Evolutionary conservation across 2,797 vertebrate genomes (phyloP), one percentile per base, ranked within the genome.

Genomic region (Paedocypris micromegethes): DNA sequence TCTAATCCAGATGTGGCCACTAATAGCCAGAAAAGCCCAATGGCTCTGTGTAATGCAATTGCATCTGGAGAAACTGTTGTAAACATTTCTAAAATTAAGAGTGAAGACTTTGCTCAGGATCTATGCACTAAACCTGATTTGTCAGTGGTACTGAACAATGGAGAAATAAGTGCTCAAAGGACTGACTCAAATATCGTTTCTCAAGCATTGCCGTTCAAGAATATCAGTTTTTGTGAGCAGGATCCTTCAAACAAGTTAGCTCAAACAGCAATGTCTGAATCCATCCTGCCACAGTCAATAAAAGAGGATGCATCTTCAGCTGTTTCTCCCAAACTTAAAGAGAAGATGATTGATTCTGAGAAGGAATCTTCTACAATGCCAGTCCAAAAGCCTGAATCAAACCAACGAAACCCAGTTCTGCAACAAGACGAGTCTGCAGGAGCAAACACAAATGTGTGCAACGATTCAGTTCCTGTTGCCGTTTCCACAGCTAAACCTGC

Each of bases 401-500:
- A 23, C 23, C 23, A 23, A 23, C 23, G 23, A 23, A 23, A 23
- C 23, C 1, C 23, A 23, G 23, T 23, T 23, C 23, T 23, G 23
- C 23, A 23, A 23, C 23, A 23, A 23, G 23, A 23, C 23, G 23
- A 23, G 23, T 72, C 52, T 3, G 23, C 9, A 64, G 57, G 52
- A 2, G 57, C 75, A 6, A 78, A 79, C 9, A 77, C 81, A 7
- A 78, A 83, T 7, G 37, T 41, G 37, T 5, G n/a, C 37, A 53
- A 5, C 7, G 63, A 7, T 65, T 23, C 56, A 54, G 44, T 8
- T 64, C n/a, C 47, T 23, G 76, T 79, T 38, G 48, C 48, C 62
- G 70, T 78, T 81, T 66, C 80, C 46, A 78, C 86, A 64, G 79
- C 79, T 72, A 58, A 58, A 46, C 73, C 85, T 72, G 61, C 78